Base-by-base conservation (phyloP, 2,797 vertebrate species). In the Centropyge bicolor region DNA sequence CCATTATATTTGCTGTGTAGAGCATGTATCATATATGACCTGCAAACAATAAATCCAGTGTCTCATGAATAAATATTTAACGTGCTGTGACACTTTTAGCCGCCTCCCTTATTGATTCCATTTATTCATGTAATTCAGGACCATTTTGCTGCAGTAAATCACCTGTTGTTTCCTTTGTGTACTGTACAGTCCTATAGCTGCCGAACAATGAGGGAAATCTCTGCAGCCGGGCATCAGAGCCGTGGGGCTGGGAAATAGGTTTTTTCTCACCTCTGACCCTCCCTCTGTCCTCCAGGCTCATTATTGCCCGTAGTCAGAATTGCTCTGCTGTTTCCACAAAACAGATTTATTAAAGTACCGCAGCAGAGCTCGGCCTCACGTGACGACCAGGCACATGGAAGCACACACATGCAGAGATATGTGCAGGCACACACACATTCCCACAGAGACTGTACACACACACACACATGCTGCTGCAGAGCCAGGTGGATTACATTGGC, bases 231-330 rank as follows among this genome's bases (percentile, higher is more conserved):
- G 9, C 24, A 1, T 31, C 48, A 56, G 38, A 7, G 12, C 27
- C 9, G 36, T 49, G 10, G 1, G 41, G 22, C 24, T 67, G 55
- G n/a, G 61, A 80, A 84, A 82, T 80, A 16, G 48, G 8, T 79
- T 83, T 79, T 79, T 6, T 19, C 5, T 55, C 54, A 82, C 43
- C 69, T 77, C 7, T 74, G 55, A 80, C 74, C 27, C 1, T 64
- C 4, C 40, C 5, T 36, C 38, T 38, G 49, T 61, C 67, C 60
- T 56, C 43, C 3, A 1, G 12, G 56, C 62, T 81, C 57, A 20
- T 81, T 62, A 54, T 68, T 55, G 74, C 8, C 10, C 54, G 49
- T 38, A 57, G 51, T 68, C 61, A 24, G 48, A 3, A 48, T 41
- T 48, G 20, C 43, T 41, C 13, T 4, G 27, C n/a, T 38, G 48